Base-by-base conservation (phyloP, 2,888 invertebrate genomes). In the Pammene aurita region DNA sequence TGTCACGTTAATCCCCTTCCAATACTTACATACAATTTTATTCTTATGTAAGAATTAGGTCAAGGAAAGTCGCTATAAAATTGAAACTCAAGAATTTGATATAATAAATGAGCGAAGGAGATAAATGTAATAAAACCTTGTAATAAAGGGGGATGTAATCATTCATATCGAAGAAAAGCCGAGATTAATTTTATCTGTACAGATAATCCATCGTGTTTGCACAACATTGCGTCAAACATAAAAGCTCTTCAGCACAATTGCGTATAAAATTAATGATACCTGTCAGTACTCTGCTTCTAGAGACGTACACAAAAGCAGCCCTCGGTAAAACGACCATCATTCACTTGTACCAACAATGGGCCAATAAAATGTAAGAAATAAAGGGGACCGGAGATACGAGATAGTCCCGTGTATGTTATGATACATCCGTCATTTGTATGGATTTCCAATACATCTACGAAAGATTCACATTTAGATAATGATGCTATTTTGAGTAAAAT, bases 281-380 rank as follows among this genome's bases (percentile, higher is more conserved):
- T 85, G 86, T 85, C 86, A 84, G 80, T 81, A 79, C 84, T 80
- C 75, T 80, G 75, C 78, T 80, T 74, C 79, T 80, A 73, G 74
- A 79, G 79, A 80, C 71, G 74, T 77, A 75, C 76, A 82, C 81
- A 83, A 77, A 78, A 72, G 75, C 68, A 72, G 74, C 75, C 70
- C 64, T 71, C 69, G 67, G 74, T 73, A 76, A 76, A 77, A 76
- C 76, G 73, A 80, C 80, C 82, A 87, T 87, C 85, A 84, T 78
- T 87, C 83, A 82, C 83, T 80, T 75, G 75, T 71, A 74, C 75
- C 78, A 81, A 86, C 86, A 87, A 87, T 84, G 77, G 81, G 58
- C 82, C 82, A 84, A 86, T 87, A 86, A 87, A 86, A 86, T 84
- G 82, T 85, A 84, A 82, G 81, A 79, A 78, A 75, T 76, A 74